These are phyloP conservation scores for Eledone cirrhosa DNA, from an alignment of 2,888 invertebrate genomes.

Conservation along the genomic window DNA sequence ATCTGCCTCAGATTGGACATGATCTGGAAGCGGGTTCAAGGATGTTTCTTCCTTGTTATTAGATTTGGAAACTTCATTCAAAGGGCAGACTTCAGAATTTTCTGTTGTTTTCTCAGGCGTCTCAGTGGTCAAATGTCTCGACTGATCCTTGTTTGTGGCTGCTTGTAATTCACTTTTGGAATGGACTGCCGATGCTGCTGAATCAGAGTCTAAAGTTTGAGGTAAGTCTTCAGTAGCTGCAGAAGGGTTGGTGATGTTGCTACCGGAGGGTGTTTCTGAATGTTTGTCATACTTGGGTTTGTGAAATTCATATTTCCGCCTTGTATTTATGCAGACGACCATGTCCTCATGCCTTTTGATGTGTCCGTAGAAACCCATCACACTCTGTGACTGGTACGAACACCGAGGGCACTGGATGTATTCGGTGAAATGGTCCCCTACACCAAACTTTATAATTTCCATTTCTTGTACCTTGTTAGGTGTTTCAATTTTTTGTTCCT, in stretches of 20 bases:
- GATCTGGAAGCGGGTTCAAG: background rate
- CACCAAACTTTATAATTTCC: constrained; percentile 11
- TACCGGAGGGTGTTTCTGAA: too few species aligned
- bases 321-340: background rate
- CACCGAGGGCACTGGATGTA: constrained; percentile 11
- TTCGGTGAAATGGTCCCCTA: constrained; percentile 8
- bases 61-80: background rate
- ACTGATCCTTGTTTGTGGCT: background rate
- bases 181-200: too few species aligned
- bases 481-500: background rate
- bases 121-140: background rate
- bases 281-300: background rate
- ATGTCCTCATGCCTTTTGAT: constrained; percentile 6
- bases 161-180: background rate
- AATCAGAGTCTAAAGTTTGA: too few species aligned
- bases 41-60: background rate
- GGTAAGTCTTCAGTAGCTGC: too few species aligned
- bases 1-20: background rate
- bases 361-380: constrained; percentile 18
- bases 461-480: background rate
- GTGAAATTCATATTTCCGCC: constrained; percentile 13
- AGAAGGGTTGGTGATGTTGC: too few species aligned
- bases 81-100: background rate
- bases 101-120: background rate
- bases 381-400: background rate